Base-by-base conservation (phyloP, 1,140 invertebrate genomes). In the Campoletis sonorensis region DNA sequence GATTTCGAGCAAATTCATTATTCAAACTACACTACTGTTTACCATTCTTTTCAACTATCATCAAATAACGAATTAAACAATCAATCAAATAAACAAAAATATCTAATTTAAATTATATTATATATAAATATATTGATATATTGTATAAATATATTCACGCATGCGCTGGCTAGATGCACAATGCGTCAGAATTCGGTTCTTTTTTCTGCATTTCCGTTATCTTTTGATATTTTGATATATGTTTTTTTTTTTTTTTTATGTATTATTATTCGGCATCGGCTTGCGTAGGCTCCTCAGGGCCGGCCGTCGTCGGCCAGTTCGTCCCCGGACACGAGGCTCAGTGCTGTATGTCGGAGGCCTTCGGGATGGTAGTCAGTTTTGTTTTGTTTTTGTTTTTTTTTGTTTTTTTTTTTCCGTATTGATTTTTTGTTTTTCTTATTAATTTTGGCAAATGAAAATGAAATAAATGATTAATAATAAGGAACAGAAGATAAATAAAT, bases 311-410 rank as follows among this genome's bases (percentile, higher is more conserved):
- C 91, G 90, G 90, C 92, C 91, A 91, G 89, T 85, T 86, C 86
- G 89, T 92, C 92, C 93, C 93, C 93, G 92, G 92, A 93, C 92
- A 92, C 93, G 93, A 92, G 91, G 91, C 92, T 92, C 90, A 93
- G 93, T 93, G 91, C 92, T 92, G 93, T 93, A 93, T 94, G 92
- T 93, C 92, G 89, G 90, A 92, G 88, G 89, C 88, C 87, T 83
- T 88, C 85, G 79, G 83, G 79, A 79, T 84, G 37, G 67, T 85
- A 27, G 54, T 72, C 73, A 33, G 21, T 37, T 61, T 76, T 40
- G n/a, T n/a, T n/a, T n/a, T n/a, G n/a, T n/a, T n/a, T n/a, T n/a
- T n/a, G n/a, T n/a, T n/a, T n/a, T n/a, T n/a, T n/a, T n/a, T n/a
- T n/a, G n/a, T n/a, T n/a, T n/a, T n/a, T n/a, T n/a, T n/a, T n/a